Evolutionary conservation across 2,113 vertebrate genomes (phyloP).

Genomic region (Trogon surrucura): DNA sequence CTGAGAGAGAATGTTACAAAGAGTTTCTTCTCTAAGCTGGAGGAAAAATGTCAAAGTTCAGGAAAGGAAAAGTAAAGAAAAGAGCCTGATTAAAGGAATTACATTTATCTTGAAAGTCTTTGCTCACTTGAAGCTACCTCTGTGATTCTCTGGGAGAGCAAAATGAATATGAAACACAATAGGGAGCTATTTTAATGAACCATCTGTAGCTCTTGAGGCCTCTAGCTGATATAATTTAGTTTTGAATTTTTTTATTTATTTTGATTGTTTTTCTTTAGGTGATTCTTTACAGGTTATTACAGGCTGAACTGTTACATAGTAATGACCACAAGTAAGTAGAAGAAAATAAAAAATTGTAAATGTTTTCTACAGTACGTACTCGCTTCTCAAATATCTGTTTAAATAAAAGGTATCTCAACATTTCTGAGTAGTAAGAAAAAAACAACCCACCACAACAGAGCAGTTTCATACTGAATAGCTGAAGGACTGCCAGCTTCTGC

Average conservation of each 20-base stretch:
- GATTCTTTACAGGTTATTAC: neutral
- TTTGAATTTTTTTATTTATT: neutral
- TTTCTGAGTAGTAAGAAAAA: neutral
- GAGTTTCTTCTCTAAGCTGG: neutral
- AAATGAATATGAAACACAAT: neutral
- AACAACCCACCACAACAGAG: neutral
- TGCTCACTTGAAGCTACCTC: neutral
- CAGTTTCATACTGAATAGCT: neutral
- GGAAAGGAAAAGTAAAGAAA: neutral
- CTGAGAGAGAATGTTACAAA: neutral
- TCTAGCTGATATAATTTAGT: neutral
- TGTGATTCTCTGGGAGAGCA: neutral
- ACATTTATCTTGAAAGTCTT: neutral
- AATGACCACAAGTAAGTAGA: neutral
- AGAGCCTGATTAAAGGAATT: conserved; percentile 8
- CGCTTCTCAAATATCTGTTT: neutral
- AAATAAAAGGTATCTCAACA: neutral
- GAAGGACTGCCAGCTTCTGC: conserved; percentile 17
- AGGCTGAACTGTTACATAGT: neutral
- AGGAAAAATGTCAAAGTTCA: conserved; percentile 1
- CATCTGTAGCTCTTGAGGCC: neutral
- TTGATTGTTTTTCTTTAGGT: neutral
- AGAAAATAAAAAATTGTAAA: neutral
- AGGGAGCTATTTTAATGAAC: neutral
- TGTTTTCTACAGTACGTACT: neutral